Conservation (phyloP, 64 coral and sea anemone species). For the Actinia tenebrosa region DNA sequence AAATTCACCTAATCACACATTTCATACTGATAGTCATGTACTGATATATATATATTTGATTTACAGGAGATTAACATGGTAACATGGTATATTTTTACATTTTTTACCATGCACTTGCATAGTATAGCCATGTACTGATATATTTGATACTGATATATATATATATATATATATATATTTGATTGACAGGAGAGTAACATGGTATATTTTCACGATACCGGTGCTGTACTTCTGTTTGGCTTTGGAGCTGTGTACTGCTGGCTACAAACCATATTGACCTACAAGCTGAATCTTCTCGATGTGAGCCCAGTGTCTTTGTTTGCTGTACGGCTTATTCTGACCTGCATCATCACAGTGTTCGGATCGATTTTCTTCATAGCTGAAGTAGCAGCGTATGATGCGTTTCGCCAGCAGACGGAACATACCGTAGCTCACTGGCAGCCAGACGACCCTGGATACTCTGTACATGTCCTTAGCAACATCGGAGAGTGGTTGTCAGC, state of each 20-base stretch:
- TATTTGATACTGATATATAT: slow-evolving; percentile 25
- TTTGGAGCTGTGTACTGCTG: slow-evolving; percentile 81
- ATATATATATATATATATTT: not conserved
- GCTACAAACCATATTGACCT: slow-evolving; percentile 71
- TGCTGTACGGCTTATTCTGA: slow-evolving; percentile 70
- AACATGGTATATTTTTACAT: slow-evolving; percentile 80
- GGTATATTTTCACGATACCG: slow-evolving; percentile 82
- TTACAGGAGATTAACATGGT: slow-evolving; percentile 68
- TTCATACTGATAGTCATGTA: too few relatives aligned
- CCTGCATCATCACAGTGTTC: slow-evolving; percentile 67
- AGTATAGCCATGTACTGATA: too few relatives aligned
- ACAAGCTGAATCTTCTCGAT: slow-evolving; percentile 54
- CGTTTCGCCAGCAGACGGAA: slow-evolving; percentile 64
- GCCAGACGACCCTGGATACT: slow-evolving; percentile 89
- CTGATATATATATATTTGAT: not conserved
- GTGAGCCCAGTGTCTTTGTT: slow-evolving; percentile 60
- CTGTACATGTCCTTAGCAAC: slow-evolving; percentile 87
- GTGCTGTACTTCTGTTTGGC: slow-evolving; percentile 81
- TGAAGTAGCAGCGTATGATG: slow-evolving; percentile 75
- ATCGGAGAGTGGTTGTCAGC: slow-evolving; percentile 80
- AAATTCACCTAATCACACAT: too few relatives aligned
- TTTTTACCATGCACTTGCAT: too few relatives aligned
- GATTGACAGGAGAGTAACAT: slow-evolving; percentile 67
- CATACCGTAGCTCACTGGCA: slow-evolving; percentile 88
- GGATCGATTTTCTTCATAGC: slow-evolving; percentile 86